These are phyloP conservation scores for Dicyrtomina minuta DNA, from an alignment of 2,888 invertebrate species.

Conservation along the genomic window DNA sequence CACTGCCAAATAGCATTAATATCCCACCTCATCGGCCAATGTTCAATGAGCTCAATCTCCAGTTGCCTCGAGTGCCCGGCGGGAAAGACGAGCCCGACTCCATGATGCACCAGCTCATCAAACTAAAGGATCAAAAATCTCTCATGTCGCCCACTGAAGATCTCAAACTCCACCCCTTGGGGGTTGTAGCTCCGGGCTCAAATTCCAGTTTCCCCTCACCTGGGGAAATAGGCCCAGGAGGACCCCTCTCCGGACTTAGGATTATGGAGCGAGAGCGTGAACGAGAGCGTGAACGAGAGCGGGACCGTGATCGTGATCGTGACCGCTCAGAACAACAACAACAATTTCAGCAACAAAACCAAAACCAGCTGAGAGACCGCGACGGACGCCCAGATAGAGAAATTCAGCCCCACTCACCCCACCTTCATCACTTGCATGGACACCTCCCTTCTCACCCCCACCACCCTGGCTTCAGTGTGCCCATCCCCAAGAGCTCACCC, in stretches of 20 bases:
- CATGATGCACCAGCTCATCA: constrained; percentile 43
- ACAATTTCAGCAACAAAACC: background rate
- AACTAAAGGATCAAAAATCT: constrained; percentile 52
- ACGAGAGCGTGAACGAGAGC: background rate
- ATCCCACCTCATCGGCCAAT: constrained; percentile 36
- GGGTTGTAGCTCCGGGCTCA: constrained; percentile 33
- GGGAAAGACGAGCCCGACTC: no score
- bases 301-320: background rate
- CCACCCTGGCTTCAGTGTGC: no score
- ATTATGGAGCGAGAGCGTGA: background rate
- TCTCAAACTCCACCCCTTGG: no score
- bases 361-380: no score
- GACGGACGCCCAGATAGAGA: no score
- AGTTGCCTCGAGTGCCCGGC: constrained; percentile 18
- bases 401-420: background rate
- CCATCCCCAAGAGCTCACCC: constrained; percentile 27
- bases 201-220: no score
- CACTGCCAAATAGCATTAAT: constrained; percentile 18
- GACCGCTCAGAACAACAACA: no score
- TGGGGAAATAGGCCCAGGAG: constrained; percentile 15
- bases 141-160: no score
- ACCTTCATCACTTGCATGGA: background rate
- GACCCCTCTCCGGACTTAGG: background rate
- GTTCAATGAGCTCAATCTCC: constrained; percentile 24
- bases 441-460: no score